These are phyloP conservation scores for Cololabis saira DNA, from an alignment of 2,113 vertebrate genomes.

Conservation along the genomic window DNA sequence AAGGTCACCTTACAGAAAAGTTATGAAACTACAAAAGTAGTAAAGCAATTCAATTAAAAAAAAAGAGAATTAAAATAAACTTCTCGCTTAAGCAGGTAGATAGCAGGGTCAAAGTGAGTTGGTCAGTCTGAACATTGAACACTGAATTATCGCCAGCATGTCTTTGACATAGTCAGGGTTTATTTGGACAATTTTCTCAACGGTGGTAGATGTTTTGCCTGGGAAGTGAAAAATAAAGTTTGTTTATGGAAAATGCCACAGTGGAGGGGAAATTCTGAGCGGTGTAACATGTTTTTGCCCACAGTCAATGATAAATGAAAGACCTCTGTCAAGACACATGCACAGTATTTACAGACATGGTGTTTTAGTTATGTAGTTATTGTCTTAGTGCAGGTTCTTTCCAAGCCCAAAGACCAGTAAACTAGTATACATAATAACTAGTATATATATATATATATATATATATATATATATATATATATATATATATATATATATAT, in stretches of 20 bases:
- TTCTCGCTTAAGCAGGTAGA: no score
- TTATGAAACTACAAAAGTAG: no score
- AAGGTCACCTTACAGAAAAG: no score
- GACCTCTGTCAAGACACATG: constrained; percentile 44
- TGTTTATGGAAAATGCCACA: constrained; percentile 70
- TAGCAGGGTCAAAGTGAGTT: no score
- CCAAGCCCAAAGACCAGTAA: no score
- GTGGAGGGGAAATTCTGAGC: constrained; percentile 61
- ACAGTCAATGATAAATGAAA: constrained; percentile 54
- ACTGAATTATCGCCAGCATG: background rate
- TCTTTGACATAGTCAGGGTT: constrained; percentile 5
- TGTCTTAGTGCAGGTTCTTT: no score
- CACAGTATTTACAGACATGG: background rate
- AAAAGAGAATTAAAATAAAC: background rate
- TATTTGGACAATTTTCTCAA: constrained; percentile 22
- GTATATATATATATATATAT: background rate
- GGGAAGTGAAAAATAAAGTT: constrained; percentile 64
- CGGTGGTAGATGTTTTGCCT: constrained; percentile 67
- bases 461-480: constrained; percentile 41
- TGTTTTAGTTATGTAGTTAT: no score
- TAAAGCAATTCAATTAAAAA: no score
- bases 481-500: constrained; percentile 37
- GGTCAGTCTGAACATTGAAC: no score
- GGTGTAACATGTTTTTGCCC: constrained; percentile 65
- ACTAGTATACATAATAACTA: no score